Evolutionary conservation across 2,797 vertebrate species (phyloP), one percentile per base, ranked within the genome.

Genomic region (Rhinatrema bivittatum): DNA sequence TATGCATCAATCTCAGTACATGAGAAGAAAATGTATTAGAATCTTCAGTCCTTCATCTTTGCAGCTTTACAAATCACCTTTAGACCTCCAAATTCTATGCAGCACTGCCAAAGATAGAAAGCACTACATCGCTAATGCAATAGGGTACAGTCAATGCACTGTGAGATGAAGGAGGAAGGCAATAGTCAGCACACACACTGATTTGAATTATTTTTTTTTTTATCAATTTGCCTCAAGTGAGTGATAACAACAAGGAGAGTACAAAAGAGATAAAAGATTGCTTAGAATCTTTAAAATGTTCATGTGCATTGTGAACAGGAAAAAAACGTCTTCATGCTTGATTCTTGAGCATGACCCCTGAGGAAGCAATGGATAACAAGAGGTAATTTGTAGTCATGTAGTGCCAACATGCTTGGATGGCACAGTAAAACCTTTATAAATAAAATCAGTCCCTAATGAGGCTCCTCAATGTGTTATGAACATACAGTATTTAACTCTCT

Each of bases 401-500:
- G 38, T 43, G 33, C 40, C 44, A 53, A 26, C 36, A 46, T 23
- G 32, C 28, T 46, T 50, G 16, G 48, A 48, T 23, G 15, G 29
- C 28, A 36, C 25, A 26, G 7, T 53, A 50, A 66, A 64, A 56
- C 32, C 42, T 27, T 22, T 32, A 53, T 39, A 53, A 68, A 60
- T n/a, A n/a, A n/a, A n/a, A n/a, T 56, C 45, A 48, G 22, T 29
- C 4, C 9, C 25, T 57, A 59, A 67, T 53, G 19, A 70, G 51
- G 3, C 57, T n/a, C 23, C 39, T 42, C 31, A 41, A n/a, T 22
- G 20, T 33, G 59, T 67, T 49, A 53, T 29, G 32, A 46, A 23
- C 22, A 15, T 14, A n/a, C n/a, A n/a, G n/a, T n/a, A 9, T 42
- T 60, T 58, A 73, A 60, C 40, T 30, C 21, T 39, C 53, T 28